Percentiles rank a stretch among this genome's conserved stretches.
phyloP scores from a whole-genome alignment of 2,797 vertebrate species.

The Scomberomorus guttatus region DNA sequence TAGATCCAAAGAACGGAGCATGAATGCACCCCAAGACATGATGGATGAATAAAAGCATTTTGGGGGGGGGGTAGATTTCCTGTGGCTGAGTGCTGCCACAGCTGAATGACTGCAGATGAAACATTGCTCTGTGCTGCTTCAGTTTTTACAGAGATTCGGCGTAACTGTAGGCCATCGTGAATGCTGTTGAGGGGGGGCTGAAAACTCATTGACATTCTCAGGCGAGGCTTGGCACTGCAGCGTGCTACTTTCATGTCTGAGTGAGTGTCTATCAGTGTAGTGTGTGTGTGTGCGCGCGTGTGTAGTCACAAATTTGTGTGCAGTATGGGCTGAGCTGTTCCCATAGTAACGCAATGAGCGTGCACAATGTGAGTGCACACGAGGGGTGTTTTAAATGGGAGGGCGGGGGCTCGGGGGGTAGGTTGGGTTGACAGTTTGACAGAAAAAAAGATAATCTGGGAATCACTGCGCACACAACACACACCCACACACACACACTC shows the following conservation, averaged over 20 bases:
- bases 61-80: slow-evolving; percentile 39
- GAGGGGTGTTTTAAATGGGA: slow-evolving; percentile 29
- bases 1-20: slow-evolving; percentile 17
- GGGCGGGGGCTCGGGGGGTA: background rate
- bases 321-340: slow-evolving; percentile 49
- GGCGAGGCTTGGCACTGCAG: slow-evolving; percentile 38
- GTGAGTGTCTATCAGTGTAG: slow-evolving; percentile 28
- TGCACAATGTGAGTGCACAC: slow-evolving; percentile 33
- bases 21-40: slow-evolving; percentile 50
- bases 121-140: slow-evolving; percentile 42
- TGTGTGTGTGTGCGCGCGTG: slow-evolving; percentile 25
- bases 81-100: slow-evolving; percentile 57
- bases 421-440: slow-evolving; percentile 48
- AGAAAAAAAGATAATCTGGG: slow-evolving; percentile 53
- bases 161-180: slow-evolving; percentile 48
- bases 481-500: slow-evolving; percentile 5
- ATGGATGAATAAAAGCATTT: slow-evolving; percentile 57
- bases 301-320: slow-evolving; percentile 45
- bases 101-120: slow-evolving; percentile 63
- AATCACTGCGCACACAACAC: background rate
- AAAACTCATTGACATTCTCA: slow-evolving; percentile 73
- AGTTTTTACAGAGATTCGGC: slow-evolving; percentile 43
- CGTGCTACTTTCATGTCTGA: slow-evolving; percentile 57
- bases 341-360: slow-evolving; percentile 60
- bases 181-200: slow-evolving; percentile 29